Evolutionary conservation across 2,113 vertebrate species (phyloP), one percentile per base, ranked within the genome.

Genomic region (Cyanoderma ruficeps): DNA sequence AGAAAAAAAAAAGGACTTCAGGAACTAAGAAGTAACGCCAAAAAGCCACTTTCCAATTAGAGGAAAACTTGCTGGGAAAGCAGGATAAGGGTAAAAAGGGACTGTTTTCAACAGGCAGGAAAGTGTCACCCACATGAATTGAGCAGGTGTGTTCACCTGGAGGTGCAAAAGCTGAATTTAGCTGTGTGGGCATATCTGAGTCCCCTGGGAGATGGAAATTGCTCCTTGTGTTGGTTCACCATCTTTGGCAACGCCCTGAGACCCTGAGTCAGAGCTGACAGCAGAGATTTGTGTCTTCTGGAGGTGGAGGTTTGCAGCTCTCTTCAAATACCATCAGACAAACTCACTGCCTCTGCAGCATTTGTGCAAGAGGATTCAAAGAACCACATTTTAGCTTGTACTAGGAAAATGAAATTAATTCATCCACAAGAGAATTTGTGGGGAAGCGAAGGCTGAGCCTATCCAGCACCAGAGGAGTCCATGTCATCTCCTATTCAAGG

Each of bases 31-130:
- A 95, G 57, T 47, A 96, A 74, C 0, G 13, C 80, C 61, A 93
- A 87, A 95, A 93, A 92, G 14, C 65, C 80, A 13, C 69, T 94
- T 96, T 90, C 59, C 28, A 13, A 82, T 91, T 60, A 67, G 83
- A 96, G 72, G 79, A 87, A 83, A 83, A 72, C 57, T 94, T 83
- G 53, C 64, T 93, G 93, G 92, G 76, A 81, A 83, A 60, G 92
- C 85, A 96, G 94, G 88, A 83, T 87, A 81, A 89, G 64, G 52
- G 56, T 44, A 52, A 59, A 78, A 78, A 59, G 49, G 53, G 75
- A 10, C 31, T 86, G 7, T 69, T 92, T 71, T 91, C 74, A 87
- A 35, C 49, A 61, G 47, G n/a, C 64, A 89, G 93, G 86, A 90
- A 87, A 31, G 68, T 80, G 50, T 69, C 61, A 57, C 10, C 88